These are phyloP conservation scores for Belgica antarctica DNA, from an alignment of 2,888 invertebrate species.

Conservation along the genomic window DNA sequence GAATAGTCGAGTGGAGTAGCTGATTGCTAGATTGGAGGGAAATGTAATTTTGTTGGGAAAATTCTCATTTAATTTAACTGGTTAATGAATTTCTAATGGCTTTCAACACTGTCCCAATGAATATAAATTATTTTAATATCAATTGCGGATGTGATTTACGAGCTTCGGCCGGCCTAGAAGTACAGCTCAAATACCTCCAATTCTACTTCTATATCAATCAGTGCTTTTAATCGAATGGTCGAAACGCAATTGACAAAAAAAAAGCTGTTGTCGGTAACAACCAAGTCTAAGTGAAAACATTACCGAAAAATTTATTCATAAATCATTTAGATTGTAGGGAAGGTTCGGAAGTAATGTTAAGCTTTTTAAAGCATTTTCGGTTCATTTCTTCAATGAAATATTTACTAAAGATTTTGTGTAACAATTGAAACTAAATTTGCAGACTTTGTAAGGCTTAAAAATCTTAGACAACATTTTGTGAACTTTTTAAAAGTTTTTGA, in stretches of 20 bases:
- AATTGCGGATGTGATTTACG: not conserved
- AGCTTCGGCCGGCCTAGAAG: too few species aligned
- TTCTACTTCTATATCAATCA: not conserved
- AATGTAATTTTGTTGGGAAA: not conserved
- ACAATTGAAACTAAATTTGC: too few species aligned
- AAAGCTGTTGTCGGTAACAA: not conserved
- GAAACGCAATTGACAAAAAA: not conserved
- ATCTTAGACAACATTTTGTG: too few species aligned
- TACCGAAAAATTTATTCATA: not conserved
- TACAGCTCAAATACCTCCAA: too few species aligned
- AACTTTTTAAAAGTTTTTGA: too few species aligned
- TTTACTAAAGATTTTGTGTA: too few species aligned
- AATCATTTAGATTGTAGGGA: too few species aligned
- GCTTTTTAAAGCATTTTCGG: too few species aligned
- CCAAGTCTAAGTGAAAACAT: not conserved
- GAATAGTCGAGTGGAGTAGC: not conserved
- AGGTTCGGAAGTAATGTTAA: too few species aligned
- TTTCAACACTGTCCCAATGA: not conserved
- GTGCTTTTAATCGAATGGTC: not conserved
- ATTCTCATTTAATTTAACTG: slow-evolving; percentile 4
- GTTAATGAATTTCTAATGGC: not conserved
- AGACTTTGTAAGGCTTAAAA: too few species aligned
- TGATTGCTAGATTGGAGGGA: not conserved
- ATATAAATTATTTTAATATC: not conserved
- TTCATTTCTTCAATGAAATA: too few species aligned